These are phyloP conservation scores for Leptinotarsa tumamoca DNA, from an alignment of 2,888 invertebrate species.

Conservation along the genomic window DNA sequence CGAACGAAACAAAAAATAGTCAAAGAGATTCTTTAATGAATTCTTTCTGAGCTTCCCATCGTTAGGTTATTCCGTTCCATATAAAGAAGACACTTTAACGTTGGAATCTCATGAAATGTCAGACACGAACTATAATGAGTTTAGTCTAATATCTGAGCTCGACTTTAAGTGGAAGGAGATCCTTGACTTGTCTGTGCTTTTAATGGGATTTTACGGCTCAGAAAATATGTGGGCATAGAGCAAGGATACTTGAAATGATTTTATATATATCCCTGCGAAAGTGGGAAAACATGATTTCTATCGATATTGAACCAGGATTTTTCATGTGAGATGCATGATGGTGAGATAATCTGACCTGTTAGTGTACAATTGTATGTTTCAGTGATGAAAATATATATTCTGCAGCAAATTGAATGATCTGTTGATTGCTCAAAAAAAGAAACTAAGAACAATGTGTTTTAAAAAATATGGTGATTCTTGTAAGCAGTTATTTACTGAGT, in stretches of 20 bases:
- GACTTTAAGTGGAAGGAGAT: slow-evolving; percentile 32
- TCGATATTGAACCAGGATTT: no score
- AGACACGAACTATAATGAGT: slow-evolving; percentile 32
- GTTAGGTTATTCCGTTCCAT: not conserved
- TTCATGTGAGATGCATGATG: no score
- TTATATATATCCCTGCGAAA: not conserved
- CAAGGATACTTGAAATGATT: slow-evolving; percentile 31
- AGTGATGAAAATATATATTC: no score
- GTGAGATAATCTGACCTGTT: no score
- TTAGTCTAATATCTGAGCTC: slow-evolving; percentile 33
- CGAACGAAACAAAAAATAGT: no score
- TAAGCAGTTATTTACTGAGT: no score
- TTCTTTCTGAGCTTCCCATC: not conserved
- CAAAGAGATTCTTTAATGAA: not conserved
- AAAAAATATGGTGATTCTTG: no score
- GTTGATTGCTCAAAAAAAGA: no score
- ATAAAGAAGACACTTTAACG: slow-evolving; percentile 16
- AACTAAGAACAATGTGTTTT: no score
- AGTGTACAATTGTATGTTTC: no score
- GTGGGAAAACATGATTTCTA: not conserved
- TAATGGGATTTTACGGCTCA: slow-evolving; percentile 36
- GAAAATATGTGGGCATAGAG: slow-evolving; percentile 30
- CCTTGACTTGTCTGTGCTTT: slow-evolving; percentile 33
- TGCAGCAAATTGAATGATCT: no score
- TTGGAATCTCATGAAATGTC: slow-evolving; percentile 21